Evolutionary conservation across 1,140 invertebrate genomes (phyloP).

Genomic region (Tetramorium parvispinum): DNA sequence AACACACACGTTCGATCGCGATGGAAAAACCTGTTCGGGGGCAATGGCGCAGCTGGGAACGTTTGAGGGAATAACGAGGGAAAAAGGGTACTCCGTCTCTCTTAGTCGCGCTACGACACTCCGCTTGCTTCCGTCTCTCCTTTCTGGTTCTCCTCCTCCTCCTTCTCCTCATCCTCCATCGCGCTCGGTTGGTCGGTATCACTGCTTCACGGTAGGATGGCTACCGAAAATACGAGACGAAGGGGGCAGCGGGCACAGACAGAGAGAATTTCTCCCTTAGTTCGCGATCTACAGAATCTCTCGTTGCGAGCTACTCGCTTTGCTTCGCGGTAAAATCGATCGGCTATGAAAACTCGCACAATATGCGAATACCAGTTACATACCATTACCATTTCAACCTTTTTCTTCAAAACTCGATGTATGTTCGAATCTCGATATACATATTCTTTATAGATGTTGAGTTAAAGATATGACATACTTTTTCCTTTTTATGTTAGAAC

Average conservation of each 20-base stretch:
- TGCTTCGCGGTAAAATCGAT: slow-evolving; percentile 66
- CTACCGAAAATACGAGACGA: slow-evolving; percentile 75
- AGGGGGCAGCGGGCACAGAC: slow-evolving; percentile 51
- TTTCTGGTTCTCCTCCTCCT: slow-evolving; percentile 7
- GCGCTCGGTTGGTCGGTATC: slow-evolving; percentile 70
- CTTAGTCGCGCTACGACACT: slow-evolving; percentile 9
- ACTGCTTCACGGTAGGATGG: slow-evolving; percentile 75
- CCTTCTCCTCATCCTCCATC: slow-evolving; percentile 37
- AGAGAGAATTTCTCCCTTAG: slow-evolving; percentile 55
- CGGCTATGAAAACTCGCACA: slow-evolving; percentile 66
- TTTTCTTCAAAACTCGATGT: neutral
- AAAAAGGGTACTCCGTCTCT: slow-evolving; percentile 56
- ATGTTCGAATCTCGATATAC: neutral
- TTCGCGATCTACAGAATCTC: slow-evolving; percentile 62
- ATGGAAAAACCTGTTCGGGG: slow-evolving; percentile 70
- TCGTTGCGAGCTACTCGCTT: slow-evolving; percentile 34
- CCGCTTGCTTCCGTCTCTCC: slow-evolving; percentile 6
- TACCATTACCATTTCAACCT: slow-evolving; percentile 27
- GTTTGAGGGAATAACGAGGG: slow-evolving; percentile 62
- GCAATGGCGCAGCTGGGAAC: slow-evolving; percentile 69
- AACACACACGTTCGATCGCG: slow-evolving; percentile 52
- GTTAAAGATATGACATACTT: neutral
- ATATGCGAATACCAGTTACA: slow-evolving; percentile 39
- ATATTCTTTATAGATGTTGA: neutral
- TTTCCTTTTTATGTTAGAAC: neutral